Evolutionary conservation across 2,797 vertebrate species (phyloP).

Genomic region (Melanotaenia maccullochi): DNA sequence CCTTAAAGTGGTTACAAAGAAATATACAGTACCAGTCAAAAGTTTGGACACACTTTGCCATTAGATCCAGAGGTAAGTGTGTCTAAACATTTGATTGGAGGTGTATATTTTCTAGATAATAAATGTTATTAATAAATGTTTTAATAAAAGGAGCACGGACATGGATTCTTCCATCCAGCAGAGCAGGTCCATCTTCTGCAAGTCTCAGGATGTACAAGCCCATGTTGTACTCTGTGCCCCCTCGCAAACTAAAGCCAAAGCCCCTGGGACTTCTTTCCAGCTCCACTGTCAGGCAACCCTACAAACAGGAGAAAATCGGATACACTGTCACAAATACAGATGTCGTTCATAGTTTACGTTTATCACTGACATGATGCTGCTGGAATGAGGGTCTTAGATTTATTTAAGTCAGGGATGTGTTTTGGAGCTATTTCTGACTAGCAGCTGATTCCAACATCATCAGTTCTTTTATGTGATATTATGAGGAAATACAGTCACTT

Average conservation of each 20-base stretch:
- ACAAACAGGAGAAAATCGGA: constrained; percentile 6
- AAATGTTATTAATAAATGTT: not conserved
- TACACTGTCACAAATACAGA: not conserved
- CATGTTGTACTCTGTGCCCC: constrained; percentile 99
- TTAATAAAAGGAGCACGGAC: constrained; percentile 80
- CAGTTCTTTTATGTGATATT: not conserved
- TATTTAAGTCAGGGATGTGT: not conserved
- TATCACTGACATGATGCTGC: not conserved
- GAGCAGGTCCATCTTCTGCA: constrained; percentile 94
- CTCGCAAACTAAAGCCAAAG: constrained; percentile 97
- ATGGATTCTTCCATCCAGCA: constrained; percentile 92
- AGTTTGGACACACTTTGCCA: too few species aligned
- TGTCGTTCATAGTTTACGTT: not conserved
- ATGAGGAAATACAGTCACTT: not conserved
- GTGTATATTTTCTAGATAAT: not conserved
- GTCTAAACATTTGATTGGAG: too few species aligned
- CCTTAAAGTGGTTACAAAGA: too few species aligned
- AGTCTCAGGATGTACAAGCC: constrained; percentile 96
- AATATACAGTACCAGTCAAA: too few species aligned
- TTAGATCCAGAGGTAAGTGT: too few species aligned
- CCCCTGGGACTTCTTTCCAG: constrained; percentile 91
- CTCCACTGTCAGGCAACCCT: constrained; percentile 93
- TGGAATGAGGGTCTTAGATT: not conserved
- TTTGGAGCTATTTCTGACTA: not conserved
- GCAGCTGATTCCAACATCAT: too few species aligned